Evolutionary conservation across 2,888 invertebrate species (phyloP).

Genomic region (Aphrophora alni): DNA sequence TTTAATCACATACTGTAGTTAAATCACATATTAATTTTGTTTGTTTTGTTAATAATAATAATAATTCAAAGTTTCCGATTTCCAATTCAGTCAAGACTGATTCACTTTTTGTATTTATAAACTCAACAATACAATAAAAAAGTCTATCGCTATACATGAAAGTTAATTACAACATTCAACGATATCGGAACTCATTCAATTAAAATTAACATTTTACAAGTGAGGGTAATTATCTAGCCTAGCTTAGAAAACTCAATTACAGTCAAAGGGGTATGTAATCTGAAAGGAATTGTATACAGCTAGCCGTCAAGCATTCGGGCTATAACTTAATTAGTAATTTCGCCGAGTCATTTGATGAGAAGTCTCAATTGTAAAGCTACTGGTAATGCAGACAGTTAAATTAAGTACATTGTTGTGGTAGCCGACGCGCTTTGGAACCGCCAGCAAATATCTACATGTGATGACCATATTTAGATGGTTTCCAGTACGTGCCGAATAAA

Average conservation of each 20-base stretch:
- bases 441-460: neutral
- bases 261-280: neutral
- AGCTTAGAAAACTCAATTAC: neutral
- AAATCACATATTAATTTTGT: too few species aligned
- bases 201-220: conserved; percentile 9
- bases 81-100: too few species aligned
- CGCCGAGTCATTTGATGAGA: conserved; percentile 9
- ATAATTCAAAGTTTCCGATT: too few species aligned
- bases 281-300: conserved; percentile 1
- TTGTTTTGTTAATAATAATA: too few species aligned
- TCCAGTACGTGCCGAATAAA: neutral
- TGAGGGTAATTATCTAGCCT: neutral
- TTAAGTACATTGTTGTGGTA: conserved; percentile 7
- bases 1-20: too few species aligned
- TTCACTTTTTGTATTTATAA: too few species aligned
- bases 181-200: neutral
- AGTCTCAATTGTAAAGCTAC: neutral
- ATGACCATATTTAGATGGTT: neutral
- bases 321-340: conserved; percentile 2
- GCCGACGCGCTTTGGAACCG: neutral
- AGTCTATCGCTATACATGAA: neutral
- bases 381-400: neutral
- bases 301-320: neutral
- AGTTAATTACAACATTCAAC: neutral
- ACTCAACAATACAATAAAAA: too few species aligned